phyloP scores from a whole-genome alignment of 2,888 invertebrate species.

The Chrysomela aeneicollis region DNA sequence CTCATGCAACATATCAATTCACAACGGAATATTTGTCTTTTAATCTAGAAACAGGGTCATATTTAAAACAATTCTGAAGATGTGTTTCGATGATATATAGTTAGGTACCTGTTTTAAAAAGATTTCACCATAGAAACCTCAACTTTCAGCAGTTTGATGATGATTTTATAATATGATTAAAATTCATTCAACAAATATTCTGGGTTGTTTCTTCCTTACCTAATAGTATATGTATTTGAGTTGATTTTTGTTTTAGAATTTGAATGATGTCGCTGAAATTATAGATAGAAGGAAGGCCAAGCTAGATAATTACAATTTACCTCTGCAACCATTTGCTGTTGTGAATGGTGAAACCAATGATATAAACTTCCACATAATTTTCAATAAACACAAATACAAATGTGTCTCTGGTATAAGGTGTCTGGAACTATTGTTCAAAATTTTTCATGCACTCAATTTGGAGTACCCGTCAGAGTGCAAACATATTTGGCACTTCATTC shows the following conservation, averaged over 20 bases:
- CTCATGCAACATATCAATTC: too few relatives aligned
- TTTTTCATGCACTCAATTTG: slow-evolving; percentile 16
- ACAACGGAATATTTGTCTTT: too few relatives aligned
- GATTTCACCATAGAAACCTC: too few relatives aligned
- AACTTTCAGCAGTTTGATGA: too few relatives aligned
- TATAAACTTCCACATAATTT: background rate
- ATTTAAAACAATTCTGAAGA: too few relatives aligned
- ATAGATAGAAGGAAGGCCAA: slow-evolving; percentile 1
- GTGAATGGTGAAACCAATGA: background rate
- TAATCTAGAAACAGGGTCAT: too few relatives aligned
- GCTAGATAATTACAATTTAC: slow-evolving; percentile 8
- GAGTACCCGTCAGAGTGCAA: slow-evolving; percentile 7
- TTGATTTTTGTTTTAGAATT: background rate
- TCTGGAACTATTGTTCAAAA: slow-evolving; percentile 20
- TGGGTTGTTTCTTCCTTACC: background rate
- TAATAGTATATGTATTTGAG: background rate
- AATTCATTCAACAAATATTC: too few relatives aligned
- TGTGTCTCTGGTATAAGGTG: slow-evolving; percentile 21
- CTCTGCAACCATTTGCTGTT: slow-evolving; percentile 23
- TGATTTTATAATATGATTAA: too few relatives aligned
- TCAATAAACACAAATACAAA: slow-evolving; percentile 16
- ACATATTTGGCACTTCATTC: slow-evolving; percentile 31
- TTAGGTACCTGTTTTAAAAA: too few relatives aligned
- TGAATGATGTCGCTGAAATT: background rate
- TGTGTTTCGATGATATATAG: too few relatives aligned